phyloP scores from a whole-genome alignment of 2,888 invertebrate species.

The Germaria angustata region DNA sequence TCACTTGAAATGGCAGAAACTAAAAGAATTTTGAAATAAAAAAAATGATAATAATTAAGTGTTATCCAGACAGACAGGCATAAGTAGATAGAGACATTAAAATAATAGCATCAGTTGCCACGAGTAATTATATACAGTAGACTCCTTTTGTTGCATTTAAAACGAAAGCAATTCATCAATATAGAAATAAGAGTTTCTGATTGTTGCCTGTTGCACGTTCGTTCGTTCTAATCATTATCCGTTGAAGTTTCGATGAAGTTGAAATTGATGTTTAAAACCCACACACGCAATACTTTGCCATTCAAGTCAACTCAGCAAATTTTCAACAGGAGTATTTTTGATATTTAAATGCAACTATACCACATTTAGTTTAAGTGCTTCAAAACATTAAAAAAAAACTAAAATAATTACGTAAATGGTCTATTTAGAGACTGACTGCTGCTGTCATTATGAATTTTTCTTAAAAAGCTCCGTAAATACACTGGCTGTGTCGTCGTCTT shows the following conservation, averaged over 20 bases:
- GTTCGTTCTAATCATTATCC: not conserved
- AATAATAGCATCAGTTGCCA: slow-evolving; percentile 5
- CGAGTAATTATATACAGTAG: not conserved
- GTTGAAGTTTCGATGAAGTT: not conserved
- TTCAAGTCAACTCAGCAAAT: not conserved
- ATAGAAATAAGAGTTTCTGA: not conserved
- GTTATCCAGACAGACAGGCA: not conserved
- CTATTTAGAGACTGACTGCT: not conserved
- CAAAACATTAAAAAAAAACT: not conserved
- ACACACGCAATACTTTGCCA: slow-evolving; percentile 3
- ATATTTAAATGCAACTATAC: not conserved
- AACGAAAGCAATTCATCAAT: slow-evolving; percentile 20
- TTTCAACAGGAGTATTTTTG: not conserved
- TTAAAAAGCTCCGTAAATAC: not conserved
- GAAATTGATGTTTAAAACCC: slow-evolving; percentile 2
- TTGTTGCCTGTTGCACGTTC: not conserved
- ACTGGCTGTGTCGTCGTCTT: not conserved
- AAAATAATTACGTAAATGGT: slow-evolving; percentile 7
- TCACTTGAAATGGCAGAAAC: not conserved
- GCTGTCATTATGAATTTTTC: slow-evolving; percentile 4
- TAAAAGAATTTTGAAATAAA: not conserved
- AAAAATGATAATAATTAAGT: slow-evolving; percentile 14
- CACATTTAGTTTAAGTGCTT: not conserved
- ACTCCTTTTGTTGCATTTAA: not conserved
- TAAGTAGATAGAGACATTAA: slow-evolving; percentile 1